These are phyloP conservation scores for Rhynchopsitta pachyrhyncha DNA, from an alignment of 2,113 vertebrate genomes.

Conservation along the genomic window DNA sequence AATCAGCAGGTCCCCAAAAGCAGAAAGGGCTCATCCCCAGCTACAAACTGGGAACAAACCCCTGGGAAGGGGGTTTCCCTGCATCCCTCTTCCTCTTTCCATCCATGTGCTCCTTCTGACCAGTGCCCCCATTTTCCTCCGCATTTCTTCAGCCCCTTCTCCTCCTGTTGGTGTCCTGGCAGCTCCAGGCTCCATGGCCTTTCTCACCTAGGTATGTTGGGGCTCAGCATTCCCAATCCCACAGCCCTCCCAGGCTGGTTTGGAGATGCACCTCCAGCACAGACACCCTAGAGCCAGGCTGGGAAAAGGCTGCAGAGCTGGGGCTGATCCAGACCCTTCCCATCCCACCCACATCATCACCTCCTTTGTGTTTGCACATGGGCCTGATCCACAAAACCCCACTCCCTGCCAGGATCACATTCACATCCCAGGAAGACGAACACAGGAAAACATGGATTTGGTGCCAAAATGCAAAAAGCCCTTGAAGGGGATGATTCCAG, in stretches of 20 bases:
- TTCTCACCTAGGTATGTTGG: neutral
- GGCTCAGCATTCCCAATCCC: neutral
- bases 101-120: neutral
- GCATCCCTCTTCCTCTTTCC: neutral
- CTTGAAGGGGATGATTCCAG: neutral
- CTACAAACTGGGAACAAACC: neutral
- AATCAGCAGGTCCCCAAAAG: neutral
- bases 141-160: neutral
- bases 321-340: neutral
- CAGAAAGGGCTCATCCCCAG: neutral
- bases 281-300: neutral
- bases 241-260: neutral
- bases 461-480: neutral
- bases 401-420: neutral
- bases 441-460: neutral
- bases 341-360: neutral
- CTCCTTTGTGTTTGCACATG: neutral
- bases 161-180: accelerated
- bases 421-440: neutral
- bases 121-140: accelerated
- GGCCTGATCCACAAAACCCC: accelerated
- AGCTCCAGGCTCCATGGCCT: neutral
- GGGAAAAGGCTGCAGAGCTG: neutral
- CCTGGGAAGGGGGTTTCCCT: neutral
- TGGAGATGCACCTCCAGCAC: neutral